Conservation (phyloP, 2,797 vertebrate species). For the Crax fasciolata region DNA sequence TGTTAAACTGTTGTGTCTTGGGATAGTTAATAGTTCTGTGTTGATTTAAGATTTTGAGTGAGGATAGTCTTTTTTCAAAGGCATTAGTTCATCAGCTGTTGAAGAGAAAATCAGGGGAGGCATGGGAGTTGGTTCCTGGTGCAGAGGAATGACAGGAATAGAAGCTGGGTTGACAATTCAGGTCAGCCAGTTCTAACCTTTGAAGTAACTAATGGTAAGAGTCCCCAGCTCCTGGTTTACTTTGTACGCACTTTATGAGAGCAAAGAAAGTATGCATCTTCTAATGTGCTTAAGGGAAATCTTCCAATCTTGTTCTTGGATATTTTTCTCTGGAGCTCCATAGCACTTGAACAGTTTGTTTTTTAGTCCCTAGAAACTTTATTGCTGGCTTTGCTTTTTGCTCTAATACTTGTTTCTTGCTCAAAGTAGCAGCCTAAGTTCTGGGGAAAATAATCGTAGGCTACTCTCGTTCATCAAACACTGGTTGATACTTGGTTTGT, state of each 20-base stretch:
- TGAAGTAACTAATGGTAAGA: background rate
- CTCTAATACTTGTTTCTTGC: constrained; percentile 17
- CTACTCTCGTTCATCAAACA: constrained; percentile 10
- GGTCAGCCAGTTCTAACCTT: background rate
- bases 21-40: background rate
- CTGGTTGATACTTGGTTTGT: background rate
- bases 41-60: background rate
- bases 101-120: constrained; percentile 23
- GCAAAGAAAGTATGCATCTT: background rate
- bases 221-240: background rate
- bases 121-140: background rate
- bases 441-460: constrained; percentile 15
- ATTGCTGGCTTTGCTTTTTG: constrained; percentile 29
- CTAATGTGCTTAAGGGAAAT: background rate
- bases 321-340: background rate
- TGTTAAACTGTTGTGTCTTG: background rate
- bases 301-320: constrained; percentile 20
- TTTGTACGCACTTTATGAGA: background rate
- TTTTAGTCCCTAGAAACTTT: background rate
- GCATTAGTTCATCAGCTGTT: background rate
- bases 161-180: background rate
- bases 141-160: background rate
- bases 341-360: background rate
- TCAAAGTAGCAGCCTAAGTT: constrained; percentile 20
- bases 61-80: constrained; percentile 5